Evolutionary conservation across 2,888 invertebrate genomes (phyloP), one percentile per base, ranked within the genome.

Genomic region (Cactoblastis cactorum): DNA sequence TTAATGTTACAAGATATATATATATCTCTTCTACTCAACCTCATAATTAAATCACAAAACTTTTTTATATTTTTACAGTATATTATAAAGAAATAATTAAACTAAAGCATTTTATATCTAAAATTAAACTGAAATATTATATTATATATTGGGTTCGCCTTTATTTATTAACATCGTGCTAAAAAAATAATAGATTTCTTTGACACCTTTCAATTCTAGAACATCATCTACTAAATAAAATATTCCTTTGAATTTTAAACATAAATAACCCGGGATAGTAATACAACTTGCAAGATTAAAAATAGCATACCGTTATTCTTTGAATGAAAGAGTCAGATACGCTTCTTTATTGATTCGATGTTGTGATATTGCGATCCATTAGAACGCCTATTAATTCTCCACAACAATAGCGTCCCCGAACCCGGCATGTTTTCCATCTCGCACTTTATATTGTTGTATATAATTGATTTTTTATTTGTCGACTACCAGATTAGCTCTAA

Each of bases 401-500:
- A 71, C 69, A 77, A 86, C 80, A 84, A 85, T 79, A 65, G 75
- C 63, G 62, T 59, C 64, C 73, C 64, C 67, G 67, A 63, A 70
- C 67, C 71, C 59, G 72, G 66, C 73, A 70, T 77, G 78, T 80
- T 78, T 67, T 77, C 67, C 68, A 79, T 80, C 77, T 77, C 74
- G 65, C 71, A 69, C 68, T 76, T 67, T 64, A 70, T 74, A 76
- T 80, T 80, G 77, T 81, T 78, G 71, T 74, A 72, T 71, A 68
- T 81, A 80, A 85, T 83, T 79, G 78, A 74, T 80, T 83, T 81
- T 81, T 80, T 76, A 71, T 75, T 74, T 70, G 62, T 63, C 55
- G 67, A 69, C 71, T 66, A 66, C 65, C 64, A 70, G 74, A 77
- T 77, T 74, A 77, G 67, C 73, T 69, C 61, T 63, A 61, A 71